phyloP scores from a whole-genome alignment of 2,797 vertebrate species.

The Lepus oiostolus region DNA sequence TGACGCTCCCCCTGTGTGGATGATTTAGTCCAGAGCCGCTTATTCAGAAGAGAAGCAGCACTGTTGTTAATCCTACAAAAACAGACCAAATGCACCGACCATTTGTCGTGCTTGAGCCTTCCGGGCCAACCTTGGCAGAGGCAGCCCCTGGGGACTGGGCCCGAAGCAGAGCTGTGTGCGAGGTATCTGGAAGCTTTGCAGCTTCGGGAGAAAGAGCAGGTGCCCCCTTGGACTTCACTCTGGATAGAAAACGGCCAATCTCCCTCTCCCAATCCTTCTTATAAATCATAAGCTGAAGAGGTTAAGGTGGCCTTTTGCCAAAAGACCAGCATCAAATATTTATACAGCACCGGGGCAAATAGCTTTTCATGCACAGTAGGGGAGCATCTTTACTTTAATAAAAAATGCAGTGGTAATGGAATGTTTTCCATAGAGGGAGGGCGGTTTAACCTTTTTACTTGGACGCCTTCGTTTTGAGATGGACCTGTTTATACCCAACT shows the following conservation, averaged over 20 bases:
- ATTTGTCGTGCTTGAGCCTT: neutral
- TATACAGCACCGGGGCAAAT: constrained; percentile 85
- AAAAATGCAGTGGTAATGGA: constrained; percentile 89
- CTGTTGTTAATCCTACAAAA: constrained; percentile 5
- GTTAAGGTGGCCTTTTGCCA: constrained; percentile 89
- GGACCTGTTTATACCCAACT: constrained; percentile 52
- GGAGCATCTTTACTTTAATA: constrained; percentile 87
- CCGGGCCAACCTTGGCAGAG: constrained; percentile 53
- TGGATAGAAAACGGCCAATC: constrained; percentile 77
- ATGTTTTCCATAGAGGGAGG: constrained; percentile 84
- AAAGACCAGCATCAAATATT: constrained; percentile 89
- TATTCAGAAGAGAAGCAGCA: neutral
- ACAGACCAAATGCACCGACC: neutral
- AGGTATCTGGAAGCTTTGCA: neutral
- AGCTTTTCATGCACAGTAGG: constrained; percentile 89
- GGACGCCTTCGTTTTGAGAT: constrained; percentile 66
- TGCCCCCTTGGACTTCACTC: constrained; percentile 73
- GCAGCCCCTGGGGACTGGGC: neutral
- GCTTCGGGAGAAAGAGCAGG: constrained; percentile 66
- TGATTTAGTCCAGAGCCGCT: neutral
- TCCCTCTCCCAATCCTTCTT: constrained; percentile 76
- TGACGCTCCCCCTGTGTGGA: neutral
- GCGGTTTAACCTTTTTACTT: constrained; percentile 84
- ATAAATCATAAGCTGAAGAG: constrained; percentile 86
- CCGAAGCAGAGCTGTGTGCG: constrained; percentile 62